Evolutionary conservation across 2,888 invertebrate genomes (phyloP), one percentile per base, ranked within the genome.

Genomic region (Lydus trimaculatus): DNA sequence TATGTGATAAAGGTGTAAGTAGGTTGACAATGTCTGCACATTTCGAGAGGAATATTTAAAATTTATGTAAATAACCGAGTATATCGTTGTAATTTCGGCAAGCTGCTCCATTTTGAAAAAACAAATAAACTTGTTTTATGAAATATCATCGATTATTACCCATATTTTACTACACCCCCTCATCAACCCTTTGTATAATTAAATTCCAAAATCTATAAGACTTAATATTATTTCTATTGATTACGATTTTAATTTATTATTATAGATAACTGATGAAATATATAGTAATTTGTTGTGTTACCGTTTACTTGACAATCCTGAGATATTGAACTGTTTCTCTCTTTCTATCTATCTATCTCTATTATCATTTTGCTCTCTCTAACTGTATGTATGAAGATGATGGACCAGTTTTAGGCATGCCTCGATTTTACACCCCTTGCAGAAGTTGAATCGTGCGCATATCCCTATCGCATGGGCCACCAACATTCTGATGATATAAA

Each of bases 391-490:
- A 23, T 66, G 71, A 73, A 72, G 74, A 75, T 77, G 76, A 75
- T 76, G 73, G 68, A 72, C 72, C 75, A 72, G 73, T 75, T 56
- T 56, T 76, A 74, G 74, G 73, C 79, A 78, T 77, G 78, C 79
- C 78, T 79, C 77, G 77, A 79, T 78, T 73, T 76, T 73, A 74
- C 76, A 77, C 75, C 79, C 77, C 77, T 69, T 72, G 73, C 73
- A 73, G 78, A 70, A 74, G 67, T 25, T 28, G 56, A 65, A 70
- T 60, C 74, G 75, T 80, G 80, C 80, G 80, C 81, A 80, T 79
- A 80, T 78, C 79, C 77, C 75, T 71, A 70, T 79, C 78, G 81
- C 80, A 80, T 79, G 81, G n/a, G 77, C 77, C 77, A 75, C 72
- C 72, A 73, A 76, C 74, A 79, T 74, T 74, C 74, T 56, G 25